phyloP scores from a whole-genome alignment of 2,888 invertebrate genomes.

The Drosophila colorata region DNA sequence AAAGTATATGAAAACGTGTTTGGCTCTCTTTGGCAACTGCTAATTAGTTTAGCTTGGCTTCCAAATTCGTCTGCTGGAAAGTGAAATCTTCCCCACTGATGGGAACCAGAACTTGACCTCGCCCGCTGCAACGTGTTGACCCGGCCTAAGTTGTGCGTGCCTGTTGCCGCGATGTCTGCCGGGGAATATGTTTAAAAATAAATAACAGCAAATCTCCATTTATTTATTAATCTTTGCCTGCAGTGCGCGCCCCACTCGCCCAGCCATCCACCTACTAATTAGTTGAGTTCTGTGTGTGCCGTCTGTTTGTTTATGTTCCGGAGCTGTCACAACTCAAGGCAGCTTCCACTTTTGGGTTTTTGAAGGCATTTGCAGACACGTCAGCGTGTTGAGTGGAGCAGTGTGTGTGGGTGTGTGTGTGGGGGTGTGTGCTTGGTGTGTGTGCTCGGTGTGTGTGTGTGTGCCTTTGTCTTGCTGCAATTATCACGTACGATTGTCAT shows the following conservation, averaged over 20 bases:
- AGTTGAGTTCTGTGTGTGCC: conserved; percentile 52
- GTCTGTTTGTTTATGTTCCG: conserved; percentile 70
- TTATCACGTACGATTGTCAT: conserved; percentile 85
- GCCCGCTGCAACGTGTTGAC: conserved; percentile 67
- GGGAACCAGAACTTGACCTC: conserved; percentile 81
- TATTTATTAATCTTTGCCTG: conserved; percentile 69
- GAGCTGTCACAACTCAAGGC: conserved; percentile 63
- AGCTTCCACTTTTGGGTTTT: conserved; percentile 43
- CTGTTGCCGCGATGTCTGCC: conserved; percentile 47
- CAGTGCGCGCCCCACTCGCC: conserved; percentile 13
- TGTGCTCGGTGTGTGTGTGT: conserved; percentile 27
- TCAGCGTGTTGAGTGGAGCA: conserved; percentile 11
- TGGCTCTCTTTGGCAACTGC: not conserved
- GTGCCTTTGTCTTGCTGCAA: conserved; percentile 65
- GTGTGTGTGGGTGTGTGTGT: conserved; percentile 2
- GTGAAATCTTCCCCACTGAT: conserved; percentile 10
- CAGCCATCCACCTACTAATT: conserved; percentile 57
- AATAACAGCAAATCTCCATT: conserved; percentile 73
- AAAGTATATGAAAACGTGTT: conserved; percentile 5
- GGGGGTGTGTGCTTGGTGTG: conserved; percentile 7
- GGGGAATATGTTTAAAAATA: conserved; percentile 73
- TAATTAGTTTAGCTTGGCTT: conserved; percentile 15
- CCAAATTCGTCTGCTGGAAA: conserved; percentile 3
- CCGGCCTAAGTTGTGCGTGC: conserved; percentile 57
- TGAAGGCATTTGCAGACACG: conserved; percentile 32